Evolutionary conservation across 2,113 vertebrate species (phyloP), one percentile per base, ranked within the genome.

Genomic region (Rafetus swinhoei): DNA sequence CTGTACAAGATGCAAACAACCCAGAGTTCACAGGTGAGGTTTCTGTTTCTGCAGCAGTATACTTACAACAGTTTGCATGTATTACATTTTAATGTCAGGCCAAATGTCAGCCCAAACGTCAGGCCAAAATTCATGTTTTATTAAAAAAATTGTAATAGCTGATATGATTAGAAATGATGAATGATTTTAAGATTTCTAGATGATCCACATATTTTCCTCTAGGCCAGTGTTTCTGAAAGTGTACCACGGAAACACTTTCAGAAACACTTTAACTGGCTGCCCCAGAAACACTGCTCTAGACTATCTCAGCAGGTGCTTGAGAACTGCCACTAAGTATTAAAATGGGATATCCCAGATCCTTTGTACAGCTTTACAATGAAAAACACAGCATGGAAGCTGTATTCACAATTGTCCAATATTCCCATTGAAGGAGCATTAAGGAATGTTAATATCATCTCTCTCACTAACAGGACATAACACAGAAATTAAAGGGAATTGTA

Each of bases 401-500:
- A 86, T 90, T 90, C 93, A 86, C 85, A 85, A 74, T 50, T 89
- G 50, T 79, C 65, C 53, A 89, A 12, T 91, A 55, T 85, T 87
- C 80, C 74, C 90, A 88, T 84, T 86, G 62, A 54, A 91, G 84
- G 60, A 54, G 86, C 24, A 95, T 86, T 54, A 80, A 72, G 82
- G 35, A 76, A 45, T 14, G 12, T 72, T 89, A 95, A 90, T 0
- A 0, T 90, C 88, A 93, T 45, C 74, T 86, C 65, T 25, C 79
- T 89, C 92, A 84, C 83, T 89, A 95, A 81, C 90, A 93, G 65
- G 65, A 81, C 35, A 82, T 80, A 65, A 72, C 22, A 14, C 53
- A 89, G 96, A 85, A 72, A 93, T 92, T 84, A 92, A 96, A 92
- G 91, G 80, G 82, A 91, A 90, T 50, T 92, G 84, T 60, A 92